Evolutionary conservation across 2,888 invertebrate species (phyloP), one percentile per base, ranked within the genome.

Genomic region (Hirtodrosophila histrioides): DNA sequence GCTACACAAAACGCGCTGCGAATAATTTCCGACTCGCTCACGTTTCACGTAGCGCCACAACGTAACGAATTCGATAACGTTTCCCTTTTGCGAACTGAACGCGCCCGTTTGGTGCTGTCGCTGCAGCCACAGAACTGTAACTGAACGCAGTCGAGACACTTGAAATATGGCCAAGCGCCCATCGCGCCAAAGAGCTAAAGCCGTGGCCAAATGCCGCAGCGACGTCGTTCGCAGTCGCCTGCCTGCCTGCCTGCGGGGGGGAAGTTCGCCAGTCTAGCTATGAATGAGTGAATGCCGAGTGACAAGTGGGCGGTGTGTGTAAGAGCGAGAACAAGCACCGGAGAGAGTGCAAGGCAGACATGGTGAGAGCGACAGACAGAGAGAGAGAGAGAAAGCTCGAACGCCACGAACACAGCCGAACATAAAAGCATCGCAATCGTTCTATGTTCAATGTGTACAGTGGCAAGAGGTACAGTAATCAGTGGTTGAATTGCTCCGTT

Each of bases 281-380:
- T 82, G 88, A 82, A 82, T 82, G 82, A 87, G 75, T 85, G 79
- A 87, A 75, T 82, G 83, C 69, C 83, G 68, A 82, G 48, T 78
- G 78, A 85, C 78, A 82, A 85, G 86, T 82, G 83, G 88, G 88
- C 72, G 88, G 75, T 40, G 49, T 71, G 78, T 61, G 69, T 50
- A 41, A 48, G 63, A 62, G 44, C 24, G 67, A 63, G 69, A 49
- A 51, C 56, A 45, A 49, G 55, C 44, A 41, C 23, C 49, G 33
- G n/a, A 57, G 17, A 36, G 48, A 29, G 54, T 27, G 27, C 27
- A 27, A 54, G 29, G 41, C 10, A 33, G 31, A 29, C 10, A 31
- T 27, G 36, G 39, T 45, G 48, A 46, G 37, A 48, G 35, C 17
- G 17, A 44, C 10, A 33, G 31, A 29, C 10, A 31, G 31, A 39